Evolutionary conservation across 1,140 invertebrate genomes (phyloP).

Genomic region (Zaprionus africanus): DNA sequence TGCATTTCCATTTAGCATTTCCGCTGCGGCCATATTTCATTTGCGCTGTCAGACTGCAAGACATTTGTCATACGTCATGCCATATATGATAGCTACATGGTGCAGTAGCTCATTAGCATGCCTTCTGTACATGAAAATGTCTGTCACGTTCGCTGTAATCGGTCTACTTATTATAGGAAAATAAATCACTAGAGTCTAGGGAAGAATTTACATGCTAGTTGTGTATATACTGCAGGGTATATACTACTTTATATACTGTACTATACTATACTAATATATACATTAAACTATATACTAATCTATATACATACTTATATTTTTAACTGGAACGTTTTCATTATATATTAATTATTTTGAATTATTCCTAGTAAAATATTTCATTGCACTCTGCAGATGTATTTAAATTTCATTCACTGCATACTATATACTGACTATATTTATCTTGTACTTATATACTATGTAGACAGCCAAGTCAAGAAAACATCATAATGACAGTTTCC

Average conservation of each 20-base stretch:
- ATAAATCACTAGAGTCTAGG: background rate
- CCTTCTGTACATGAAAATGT: background rate
- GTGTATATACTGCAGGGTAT: background rate
- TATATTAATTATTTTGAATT: too few relatives aligned
- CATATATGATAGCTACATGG: background rate
- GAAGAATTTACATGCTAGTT: background rate
- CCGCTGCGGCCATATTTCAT: constrained; percentile 74
- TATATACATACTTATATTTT: too few relatives aligned
- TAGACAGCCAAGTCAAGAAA: background rate
- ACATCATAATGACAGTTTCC: background rate
- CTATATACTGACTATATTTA: background rate
- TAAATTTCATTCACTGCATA: too few relatives aligned
- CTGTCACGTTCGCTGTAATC: background rate
- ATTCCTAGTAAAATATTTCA: too few relatives aligned
- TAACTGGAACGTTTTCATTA: too few relatives aligned
- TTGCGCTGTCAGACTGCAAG: constrained; percentile 31
- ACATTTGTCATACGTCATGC: constrained; percentile 16
- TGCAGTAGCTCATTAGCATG: constrained; percentile 10
- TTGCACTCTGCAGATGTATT: too few relatives aligned
- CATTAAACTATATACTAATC: too few relatives aligned
- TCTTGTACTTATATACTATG: background rate
- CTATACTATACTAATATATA: too few relatives aligned
- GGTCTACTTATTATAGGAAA: background rate
- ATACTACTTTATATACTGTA: too few relatives aligned
- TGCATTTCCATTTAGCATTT: constrained; percentile 67